Percentiles rank a stretch among this genome's conserved stretches.
These are phyloP conservation scores for Perognathus longimembris DNA, from an alignment of 2,113 vertebrate species.

Conservation along the genomic window DNA sequence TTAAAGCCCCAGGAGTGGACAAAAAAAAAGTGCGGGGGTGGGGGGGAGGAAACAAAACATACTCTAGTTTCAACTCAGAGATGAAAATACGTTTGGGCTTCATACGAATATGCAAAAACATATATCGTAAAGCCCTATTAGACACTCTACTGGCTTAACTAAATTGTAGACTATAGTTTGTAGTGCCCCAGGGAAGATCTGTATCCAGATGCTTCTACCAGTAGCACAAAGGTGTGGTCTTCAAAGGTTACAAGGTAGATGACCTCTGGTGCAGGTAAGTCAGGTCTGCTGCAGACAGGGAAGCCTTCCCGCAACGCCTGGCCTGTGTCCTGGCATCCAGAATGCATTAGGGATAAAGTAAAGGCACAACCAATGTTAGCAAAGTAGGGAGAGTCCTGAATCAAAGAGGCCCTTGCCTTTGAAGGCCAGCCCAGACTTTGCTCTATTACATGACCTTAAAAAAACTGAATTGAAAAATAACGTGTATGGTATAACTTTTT, in stretches of 20 bases:
- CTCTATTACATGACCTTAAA: neutral
- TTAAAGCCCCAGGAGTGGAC: too few relatives aligned
- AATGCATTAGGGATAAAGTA: neutral
- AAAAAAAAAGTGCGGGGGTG: too few relatives aligned
- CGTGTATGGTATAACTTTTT: neutral
- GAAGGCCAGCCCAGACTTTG: neutral
- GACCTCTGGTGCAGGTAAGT: neutral
- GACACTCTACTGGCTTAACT: neutral
- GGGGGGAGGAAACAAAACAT: neutral
- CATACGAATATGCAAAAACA: neutral
- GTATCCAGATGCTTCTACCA: neutral
- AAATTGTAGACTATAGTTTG: constrained; percentile 18
- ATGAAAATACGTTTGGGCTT: constrained; percentile 13
- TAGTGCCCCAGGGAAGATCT: neutral
- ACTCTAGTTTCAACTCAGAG: constrained; percentile 14
- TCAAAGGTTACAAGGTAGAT: neutral
- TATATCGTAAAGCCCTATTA: neutral
- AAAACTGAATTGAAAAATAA: neutral
- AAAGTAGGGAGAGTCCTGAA: neutral
- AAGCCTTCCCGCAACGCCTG: too few relatives aligned
- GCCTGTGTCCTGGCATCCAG: neutral
- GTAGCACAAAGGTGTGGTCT: neutral
- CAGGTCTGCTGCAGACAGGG: too few relatives aligned
- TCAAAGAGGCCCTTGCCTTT: neutral
- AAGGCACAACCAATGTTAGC: neutral